Base-by-base conservation (phyloP, 2,888 invertebrate species). In the Cataglyphis albicans region DNA sequence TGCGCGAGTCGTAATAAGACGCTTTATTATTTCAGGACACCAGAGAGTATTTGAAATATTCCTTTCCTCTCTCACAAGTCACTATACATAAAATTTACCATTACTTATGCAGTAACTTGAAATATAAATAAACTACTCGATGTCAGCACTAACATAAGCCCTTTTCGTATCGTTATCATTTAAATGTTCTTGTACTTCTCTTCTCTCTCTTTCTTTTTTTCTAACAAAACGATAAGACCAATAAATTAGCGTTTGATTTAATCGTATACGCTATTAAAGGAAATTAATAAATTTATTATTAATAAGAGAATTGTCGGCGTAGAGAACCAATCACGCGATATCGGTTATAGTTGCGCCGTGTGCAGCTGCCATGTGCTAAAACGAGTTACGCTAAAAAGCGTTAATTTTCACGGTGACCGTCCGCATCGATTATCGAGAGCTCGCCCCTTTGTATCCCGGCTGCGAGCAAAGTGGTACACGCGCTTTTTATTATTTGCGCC, bases 361-460 rank as follows among this genome's bases (percentile, higher is more conserved):
- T 75, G 65, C 41, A n/a, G 44, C 32, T 59, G 57, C 59, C n/a
- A 38, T 78, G 78, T 55, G 78, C n/a, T 70, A 59, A 68, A 78
- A 57, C 57, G 57, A 70, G 70, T 55, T 70, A 59, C 78, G 70
- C 35, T 78, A 80, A 80, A 80, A 80, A 80, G 59, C 78, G 59
- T 80, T 82, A 67, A 85, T 87, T 84, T 65, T 76, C 35, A 57
- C 75, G 74, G 55, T 52, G 38, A 52, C 70, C 48, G 72, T 74
- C 67, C 68, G 63, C 67, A 81, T 82, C 85, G 88, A 85, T 87
- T 87, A 87, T 87, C 65, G 88, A 84, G 78, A 83, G 80, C 52
- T 81, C 80, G 10, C 68, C 63, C 63, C 76, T 74, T 80, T 80
- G 75, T 68, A 48, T 73, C 84, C 80, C 67, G 80, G 18, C 44